Evolutionary conservation across 1,140 invertebrate species (phyloP), one percentile per base, ranked within the genome.

Genomic region (Zaprionus kolodkinae): DNA sequence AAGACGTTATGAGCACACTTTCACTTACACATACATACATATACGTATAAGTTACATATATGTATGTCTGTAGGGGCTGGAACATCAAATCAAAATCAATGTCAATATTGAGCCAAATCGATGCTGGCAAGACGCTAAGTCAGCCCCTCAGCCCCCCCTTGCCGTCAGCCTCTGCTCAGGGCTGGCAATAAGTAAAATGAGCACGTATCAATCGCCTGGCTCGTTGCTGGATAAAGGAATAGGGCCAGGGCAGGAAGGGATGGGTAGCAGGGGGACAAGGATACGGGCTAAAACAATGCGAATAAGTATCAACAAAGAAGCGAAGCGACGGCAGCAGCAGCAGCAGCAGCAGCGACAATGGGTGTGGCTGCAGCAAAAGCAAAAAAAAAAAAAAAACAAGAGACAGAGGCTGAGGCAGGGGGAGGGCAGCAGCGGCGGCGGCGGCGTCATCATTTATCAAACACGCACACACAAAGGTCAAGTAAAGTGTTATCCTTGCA

Each of bases 401-500:
- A 5, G 6, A 25, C 45, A 50, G 45, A 10, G 30, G 40, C 25
- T 12, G 10, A 33, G 60, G 48, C 33, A 21, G 13, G 25, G 6
- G 13, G 38, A 2, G 6, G 5, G 25, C 6, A 30, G 52, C n/a
- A 25, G 33, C 6, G 17, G 48, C 7, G 27, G 71, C 65, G 55
- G 43, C 57, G 63, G 69, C 81, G 81, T 81, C 81, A 84, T 84
- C 82, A 84, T 86, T 84, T 84, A 84, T 85, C 81, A 84, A 76
- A 72, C 67, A 76, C 72, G 54, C 76, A 71, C 61, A 43, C 57
- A 74, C 65, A 85, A 84, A 84, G 81, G 81, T 84, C 81, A 84
- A 84, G 82, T 79, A 75, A 86, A 84, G 78, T 84, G 81, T 84
- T 84, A 81, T 84, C 82, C 82, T 85, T 84, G 81, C 35, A 72